A percentile compares a stretch with the other conserved stretches of the same genome.
phyloP scores from a whole-genome alignment of 2,113 vertebrate species.

The Mesoclemmys tuberculata region DNA sequence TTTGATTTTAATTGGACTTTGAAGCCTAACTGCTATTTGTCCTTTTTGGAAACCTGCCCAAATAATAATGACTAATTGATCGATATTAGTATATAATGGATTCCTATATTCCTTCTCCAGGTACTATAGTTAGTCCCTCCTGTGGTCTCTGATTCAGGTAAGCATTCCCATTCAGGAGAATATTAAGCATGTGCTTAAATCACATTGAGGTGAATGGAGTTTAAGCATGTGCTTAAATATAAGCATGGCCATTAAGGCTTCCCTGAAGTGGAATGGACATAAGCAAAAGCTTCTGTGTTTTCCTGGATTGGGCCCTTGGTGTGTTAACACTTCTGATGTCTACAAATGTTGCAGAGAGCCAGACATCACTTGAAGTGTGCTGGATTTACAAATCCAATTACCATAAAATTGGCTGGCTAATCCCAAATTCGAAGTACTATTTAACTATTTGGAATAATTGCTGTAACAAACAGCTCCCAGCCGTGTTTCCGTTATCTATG shows the following conservation, averaged over 20 bases:
- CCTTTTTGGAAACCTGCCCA: background rate
- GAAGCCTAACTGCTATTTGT: background rate
- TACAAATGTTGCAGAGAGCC: background rate
- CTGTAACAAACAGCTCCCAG: conserved; percentile 9
- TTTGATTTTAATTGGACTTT: background rate
- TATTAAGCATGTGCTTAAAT: background rate
- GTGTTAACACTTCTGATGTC: background rate
- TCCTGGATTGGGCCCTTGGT: background rate
- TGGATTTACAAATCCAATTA: background rate
- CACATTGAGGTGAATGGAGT: background rate
- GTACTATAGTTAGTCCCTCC: background rate
- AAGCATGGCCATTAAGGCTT: background rate
- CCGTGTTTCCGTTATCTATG: background rate
- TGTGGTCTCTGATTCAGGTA: rapidly evolving
- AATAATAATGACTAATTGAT: background rate
- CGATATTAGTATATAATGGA: background rate
- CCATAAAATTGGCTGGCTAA: background rate
- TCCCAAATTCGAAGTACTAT: conserved; percentile 13
- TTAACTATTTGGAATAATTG: conserved; percentile 31
- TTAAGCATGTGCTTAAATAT: background rate
- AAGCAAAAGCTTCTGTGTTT: background rate
- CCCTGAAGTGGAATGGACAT: background rate
- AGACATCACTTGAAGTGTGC: background rate
- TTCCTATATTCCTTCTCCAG: background rate
- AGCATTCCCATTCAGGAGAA: background rate